Evolutionary conservation across 2,888 invertebrate genomes (phyloP), one percentile per base, ranked within the genome.

Genomic region (Cerastis rubricosa): DNA sequence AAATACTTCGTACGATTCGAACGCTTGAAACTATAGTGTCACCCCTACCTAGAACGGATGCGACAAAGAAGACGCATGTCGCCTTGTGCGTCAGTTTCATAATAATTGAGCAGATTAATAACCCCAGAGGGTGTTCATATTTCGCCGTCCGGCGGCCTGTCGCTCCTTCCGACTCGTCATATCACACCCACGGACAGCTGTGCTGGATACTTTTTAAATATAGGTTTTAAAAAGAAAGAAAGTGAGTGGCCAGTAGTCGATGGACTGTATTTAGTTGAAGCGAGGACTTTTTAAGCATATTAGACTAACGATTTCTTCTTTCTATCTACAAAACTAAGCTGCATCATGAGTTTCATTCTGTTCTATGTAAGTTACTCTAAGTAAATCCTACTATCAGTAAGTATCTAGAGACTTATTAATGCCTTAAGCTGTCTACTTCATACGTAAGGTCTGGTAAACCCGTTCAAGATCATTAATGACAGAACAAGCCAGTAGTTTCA

Each of bases 91-190:
- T 93, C 94, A 93, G 93, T 95, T 94, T 95, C 94, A 92, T 94
- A 95, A 95, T 96, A 95, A 96, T 96, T 96, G 93, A 94, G 89
- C 92, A 94, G 95, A 96, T 96, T 96, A 95, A 96, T 95, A 94
- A 92, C 93, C 92, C 90, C 89, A 84, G 89, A 91, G 93, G 92
- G 94, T 94, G 93, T 94, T 95, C 95, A 94, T 95, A 95, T 96
- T 96, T 95, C 94, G 93, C 94, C 92, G 94, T 93, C 93, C 92
- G 90, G 84, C 88, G 90, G 90, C 85, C 90, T 91, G 89, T 91
- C 90, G 64, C 85, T 81, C 83, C 86, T 82, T 89, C 87, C 87
- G 79, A 81, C 89, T 81, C 83, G 66, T 84, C 89, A 80, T 79
- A 82, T 89, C 89, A 89, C 89, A 89, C 85, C 81, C 82, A 84